Evolutionary conservation across 2,113 vertebrate genomes (phyloP).

Genomic region (Scopus umbretta): DNA sequence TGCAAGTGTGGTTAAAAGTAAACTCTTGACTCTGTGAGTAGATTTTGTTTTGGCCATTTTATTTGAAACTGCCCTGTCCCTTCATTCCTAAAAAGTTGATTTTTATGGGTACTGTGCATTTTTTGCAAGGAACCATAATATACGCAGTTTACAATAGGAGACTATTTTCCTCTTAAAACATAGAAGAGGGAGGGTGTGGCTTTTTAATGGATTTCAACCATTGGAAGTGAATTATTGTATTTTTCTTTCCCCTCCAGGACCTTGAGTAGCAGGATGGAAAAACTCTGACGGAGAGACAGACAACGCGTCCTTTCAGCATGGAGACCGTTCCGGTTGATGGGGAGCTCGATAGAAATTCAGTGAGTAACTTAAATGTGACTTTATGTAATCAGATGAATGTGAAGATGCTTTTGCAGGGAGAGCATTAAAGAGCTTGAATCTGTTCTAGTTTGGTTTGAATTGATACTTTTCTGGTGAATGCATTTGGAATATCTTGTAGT

Average conservation of each 20-base stretch:
- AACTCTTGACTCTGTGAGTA: not conserved
- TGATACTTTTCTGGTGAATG: not conserved
- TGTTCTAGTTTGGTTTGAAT: not conserved
- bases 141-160: not conserved
- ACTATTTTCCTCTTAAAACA: not conserved
- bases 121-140: not conserved
- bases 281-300: slow-evolving; percentile 20
- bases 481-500: not conserved
- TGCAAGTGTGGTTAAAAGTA: not conserved
- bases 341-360: slow-evolving; percentile 72
- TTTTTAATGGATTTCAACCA: not conserved
- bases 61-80: not conserved
- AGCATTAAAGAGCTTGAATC: not conserved
- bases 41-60: not conserved
- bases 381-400: not conserved
- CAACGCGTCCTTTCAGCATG: slow-evolving; percentile 65
- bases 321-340: slow-evolving; percentile 59
- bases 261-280: slow-evolving; percentile 52
- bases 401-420: not conserved
- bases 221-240: not conserved
- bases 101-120: not conserved
- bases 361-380: slow-evolving; percentile 59
- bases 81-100: not conserved
- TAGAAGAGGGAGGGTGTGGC: not conserved
- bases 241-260: slow-evolving; percentile 17